Evolutionary conservation across 2,797 vertebrate species (phyloP).

Genomic region (Loriculus beryllinus): DNA sequence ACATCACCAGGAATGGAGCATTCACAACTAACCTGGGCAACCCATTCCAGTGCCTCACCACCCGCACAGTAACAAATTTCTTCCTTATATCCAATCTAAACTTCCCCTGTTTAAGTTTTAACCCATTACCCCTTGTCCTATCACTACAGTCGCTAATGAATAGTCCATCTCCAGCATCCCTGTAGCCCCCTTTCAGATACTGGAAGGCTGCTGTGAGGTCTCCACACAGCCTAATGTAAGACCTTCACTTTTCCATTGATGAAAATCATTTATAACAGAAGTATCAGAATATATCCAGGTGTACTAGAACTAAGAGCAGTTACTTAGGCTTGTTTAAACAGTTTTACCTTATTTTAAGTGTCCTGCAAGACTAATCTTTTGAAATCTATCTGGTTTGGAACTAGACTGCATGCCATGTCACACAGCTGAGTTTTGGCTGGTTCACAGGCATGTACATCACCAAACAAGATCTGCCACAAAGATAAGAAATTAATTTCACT

Average conservation of each 20-base stretch:
- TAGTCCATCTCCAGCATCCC: no score
- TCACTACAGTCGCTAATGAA: no score
- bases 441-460: not conserved
- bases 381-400: not conserved
- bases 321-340: not conserved
- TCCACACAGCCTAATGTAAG: no score
- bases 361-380: not conserved
- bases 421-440: not conserved
- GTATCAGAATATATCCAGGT: not conserved
- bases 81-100: no score
- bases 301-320: not conserved
- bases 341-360: not conserved
- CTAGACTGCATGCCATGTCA: not conserved
- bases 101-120: no score
- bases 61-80: no score
- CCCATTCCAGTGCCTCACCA: no score
- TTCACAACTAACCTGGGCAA: no score
- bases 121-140: no score
- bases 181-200: no score
- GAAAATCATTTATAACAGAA: not conserved
- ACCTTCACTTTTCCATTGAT: not conserved
- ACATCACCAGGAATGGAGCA: no score
- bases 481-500: conserved; percentile 1
- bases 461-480: conserved; percentile 21
- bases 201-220: no score